These are phyloP conservation scores for Pitta sordida DNA, from an alignment of 2,113 vertebrate genomes.

Conservation along the genomic window DNA sequence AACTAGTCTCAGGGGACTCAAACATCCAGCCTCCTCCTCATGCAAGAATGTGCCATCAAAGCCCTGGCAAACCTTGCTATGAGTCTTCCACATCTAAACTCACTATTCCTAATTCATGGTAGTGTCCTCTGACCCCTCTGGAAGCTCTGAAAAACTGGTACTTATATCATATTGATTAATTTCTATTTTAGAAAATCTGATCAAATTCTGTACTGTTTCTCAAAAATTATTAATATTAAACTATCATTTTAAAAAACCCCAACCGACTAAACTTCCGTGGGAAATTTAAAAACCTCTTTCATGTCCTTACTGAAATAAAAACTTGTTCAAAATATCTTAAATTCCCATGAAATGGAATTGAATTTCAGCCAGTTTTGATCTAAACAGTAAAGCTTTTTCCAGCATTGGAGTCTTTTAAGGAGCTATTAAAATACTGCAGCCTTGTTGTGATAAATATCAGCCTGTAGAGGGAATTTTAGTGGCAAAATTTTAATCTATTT, in stretches of 20 bases:
- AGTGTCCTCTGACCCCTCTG: background rate
- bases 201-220: background rate
- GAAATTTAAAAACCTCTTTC: background rate
- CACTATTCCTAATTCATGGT: background rate
- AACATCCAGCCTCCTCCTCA: background rate
- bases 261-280: background rate
- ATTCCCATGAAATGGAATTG: background rate
- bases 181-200: background rate
- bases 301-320: background rate
- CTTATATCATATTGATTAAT: background rate
- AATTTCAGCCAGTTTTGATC: background rate
- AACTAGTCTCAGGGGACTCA: background rate
- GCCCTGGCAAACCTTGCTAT: background rate
- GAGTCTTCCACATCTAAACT: background rate
- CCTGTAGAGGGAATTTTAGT: background rate
- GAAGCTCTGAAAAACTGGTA: background rate
- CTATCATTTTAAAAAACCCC: fast-evolving
- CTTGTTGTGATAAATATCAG: conserved; percentile 28
- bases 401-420: background rate
- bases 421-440: background rate
- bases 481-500: conserved; percentile 7
- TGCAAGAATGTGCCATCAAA: background rate
- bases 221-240: background rate
- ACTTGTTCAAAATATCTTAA: background rate
- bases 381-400: background rate